phyloP scores from a whole-genome alignment of 2,888 invertebrate species.

The Drepana falcataria region DNA sequence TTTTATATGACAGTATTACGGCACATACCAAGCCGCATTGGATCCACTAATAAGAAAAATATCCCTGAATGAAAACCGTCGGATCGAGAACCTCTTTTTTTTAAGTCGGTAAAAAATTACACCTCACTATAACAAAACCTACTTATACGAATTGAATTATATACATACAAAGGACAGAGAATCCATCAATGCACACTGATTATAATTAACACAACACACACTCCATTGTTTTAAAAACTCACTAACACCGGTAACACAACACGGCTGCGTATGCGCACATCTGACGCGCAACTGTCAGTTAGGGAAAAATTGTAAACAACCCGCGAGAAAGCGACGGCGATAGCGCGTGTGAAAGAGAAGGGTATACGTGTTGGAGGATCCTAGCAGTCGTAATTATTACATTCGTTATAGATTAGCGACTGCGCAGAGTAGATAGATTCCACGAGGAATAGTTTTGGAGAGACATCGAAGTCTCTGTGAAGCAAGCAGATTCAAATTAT shows the following conservation, averaged over 20 bases:
- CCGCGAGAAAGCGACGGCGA: slow-evolving; percentile 29
- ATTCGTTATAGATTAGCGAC: slow-evolving; percentile 28
- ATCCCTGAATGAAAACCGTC: no score
- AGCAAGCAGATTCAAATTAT: no score
- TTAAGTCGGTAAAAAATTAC: no score
- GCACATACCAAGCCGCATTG: no score
- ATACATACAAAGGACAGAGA: slow-evolving; percentile 11
- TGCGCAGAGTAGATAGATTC: background rate
- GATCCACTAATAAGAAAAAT: no score
- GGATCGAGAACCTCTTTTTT: no score
- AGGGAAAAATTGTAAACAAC: slow-evolving; percentile 61
- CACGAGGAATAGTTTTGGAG: background rate
- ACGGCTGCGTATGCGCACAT: slow-evolving; percentile 45
- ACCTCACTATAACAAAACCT: no score
- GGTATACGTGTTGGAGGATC: slow-evolving; percentile 31
- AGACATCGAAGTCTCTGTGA: no score
- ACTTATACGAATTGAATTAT: no score
- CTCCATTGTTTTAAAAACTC: slow-evolving; percentile 18
- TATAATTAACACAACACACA: no score
- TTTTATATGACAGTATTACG: no score
- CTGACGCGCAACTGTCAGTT: slow-evolving; percentile 34
- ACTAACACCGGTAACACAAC: slow-evolving; percentile 17
- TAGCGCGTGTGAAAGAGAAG: slow-evolving; percentile 37
- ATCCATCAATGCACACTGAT: slow-evolving; percentile 26
- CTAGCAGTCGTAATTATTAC: slow-evolving; percentile 29